A percentile compares a stretch with the other conserved stretches of the same genome.
Conservation (phyloP, 2,888 invertebrate species). For the Thalpophila matura region DNA sequence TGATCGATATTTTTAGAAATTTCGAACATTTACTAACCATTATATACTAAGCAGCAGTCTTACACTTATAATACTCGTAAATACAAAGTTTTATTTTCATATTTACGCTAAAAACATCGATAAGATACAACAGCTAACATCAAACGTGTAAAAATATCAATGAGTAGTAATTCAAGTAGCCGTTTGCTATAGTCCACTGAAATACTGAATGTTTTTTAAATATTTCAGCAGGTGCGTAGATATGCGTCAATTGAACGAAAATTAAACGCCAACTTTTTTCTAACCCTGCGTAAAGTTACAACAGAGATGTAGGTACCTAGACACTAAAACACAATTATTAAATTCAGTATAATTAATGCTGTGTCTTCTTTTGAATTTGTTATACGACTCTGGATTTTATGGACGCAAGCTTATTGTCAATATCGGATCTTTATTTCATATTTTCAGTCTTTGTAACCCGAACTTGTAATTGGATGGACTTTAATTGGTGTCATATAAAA, state of each 20-base stretch:
- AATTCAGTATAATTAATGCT: constrained; percentile 28
- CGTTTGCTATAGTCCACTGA: neutral
- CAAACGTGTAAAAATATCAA: constrained; percentile 4
- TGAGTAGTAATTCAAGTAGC: neutral
- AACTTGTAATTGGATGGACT: constrained; percentile 75
- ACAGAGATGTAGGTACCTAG: constrained; percentile 4
- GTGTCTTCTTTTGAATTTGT: constrained; percentile 29
- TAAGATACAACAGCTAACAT: constrained; percentile 23
- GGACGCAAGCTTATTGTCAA: constrained; percentile 85
- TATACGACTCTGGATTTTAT: constrained; percentile 51
- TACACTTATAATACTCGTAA: constrained; percentile 33
- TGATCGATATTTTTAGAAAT: constrained; percentile 42
- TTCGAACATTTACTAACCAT: constrained; percentile 19
- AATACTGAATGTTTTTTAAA: neutral
- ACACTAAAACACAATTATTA: constrained; percentile 28
- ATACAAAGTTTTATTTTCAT: constrained; percentile 14
- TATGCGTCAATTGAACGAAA: neutral
- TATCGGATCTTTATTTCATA: constrained; percentile 65
- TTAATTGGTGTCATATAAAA: constrained; percentile 27
- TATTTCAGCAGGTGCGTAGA: neutral
- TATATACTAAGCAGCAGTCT: constrained; percentile 46
- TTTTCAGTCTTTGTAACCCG: constrained; percentile 79
- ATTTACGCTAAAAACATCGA: constrained; percentile 35
- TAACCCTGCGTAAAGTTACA: constrained; percentile 20
- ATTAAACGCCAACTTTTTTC: neutral